Base-by-base conservation (phyloP, 2,888 invertebrate species). In the Melinaea marsaeus region DNA sequence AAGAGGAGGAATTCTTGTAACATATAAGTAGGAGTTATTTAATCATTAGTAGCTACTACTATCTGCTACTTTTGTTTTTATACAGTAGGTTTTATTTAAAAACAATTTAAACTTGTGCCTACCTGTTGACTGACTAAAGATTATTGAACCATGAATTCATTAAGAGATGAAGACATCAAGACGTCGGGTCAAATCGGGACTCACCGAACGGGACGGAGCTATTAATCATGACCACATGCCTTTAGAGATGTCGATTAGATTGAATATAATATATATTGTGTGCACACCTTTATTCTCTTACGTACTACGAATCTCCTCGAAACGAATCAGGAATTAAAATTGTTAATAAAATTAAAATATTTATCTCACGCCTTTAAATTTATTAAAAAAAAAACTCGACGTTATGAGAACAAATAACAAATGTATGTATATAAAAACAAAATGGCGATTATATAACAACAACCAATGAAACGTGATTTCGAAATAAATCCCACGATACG, bases 151-250 rank as follows among this genome's bases (percentile, higher is more conserved):
- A 9, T 32, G 51, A 51, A 32, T 9, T 32, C 32, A 51, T 32
- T 32, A 51, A 51, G 32, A 51, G 51, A 51, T 51, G 32, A 51
- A 51, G 51, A 51, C 51, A 51, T 51, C 51, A 51, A 32, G 11
- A 51, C 11, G 51, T 32, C 32, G 48, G 51, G 51, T 51, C 51
- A 51, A 32, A 32, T 51, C 51, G 51, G 32, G 22, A 51, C 51
- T 32, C 7, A 42, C 42, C 7, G 51, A 32, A 51, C 32, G 32
- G 32, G 22, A 32, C 32, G 51, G 32, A 51, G 51, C 51, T 51
- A 51, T 51, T 51, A 51, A 51, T 51, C 51, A 51, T 11, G 6
- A 51, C 7, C 11, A 42, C 42, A 9, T 32, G 51, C 51, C 51
- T 22, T 51, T 51, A 9, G n/a, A 32, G 32, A 9, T 42, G 51